Conservation (phyloP, 2,888 invertebrate species). For the Diarsia brunnea region DNA sequence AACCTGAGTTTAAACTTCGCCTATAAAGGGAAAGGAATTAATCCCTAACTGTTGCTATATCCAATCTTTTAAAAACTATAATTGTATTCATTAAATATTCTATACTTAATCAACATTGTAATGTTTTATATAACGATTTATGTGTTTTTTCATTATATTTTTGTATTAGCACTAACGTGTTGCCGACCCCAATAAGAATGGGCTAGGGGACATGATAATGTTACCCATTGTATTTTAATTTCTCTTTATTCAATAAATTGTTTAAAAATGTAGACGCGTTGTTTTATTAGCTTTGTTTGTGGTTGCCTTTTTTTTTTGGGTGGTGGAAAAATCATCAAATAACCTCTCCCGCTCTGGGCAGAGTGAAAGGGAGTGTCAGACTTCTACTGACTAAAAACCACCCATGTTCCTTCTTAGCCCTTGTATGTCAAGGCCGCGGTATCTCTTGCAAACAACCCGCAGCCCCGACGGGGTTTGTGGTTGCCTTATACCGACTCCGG, state of each 20-base stretch:
- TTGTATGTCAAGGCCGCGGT: too few relatives aligned
- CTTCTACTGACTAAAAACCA: too few relatives aligned
- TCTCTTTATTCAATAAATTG: constrained; percentile 22
- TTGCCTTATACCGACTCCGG: too few relatives aligned
- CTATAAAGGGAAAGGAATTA: not conserved
- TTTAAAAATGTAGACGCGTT: not conserved
- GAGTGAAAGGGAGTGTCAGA: too few relatives aligned
- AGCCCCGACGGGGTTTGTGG: too few relatives aligned
- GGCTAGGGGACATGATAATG: not conserved
- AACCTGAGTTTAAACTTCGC: not conserved
- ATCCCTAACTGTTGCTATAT: not conserved
- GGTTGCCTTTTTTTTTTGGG: too few relatives aligned
- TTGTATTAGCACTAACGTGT: not conserved
- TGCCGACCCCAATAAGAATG: not conserved
- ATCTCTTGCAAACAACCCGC: too few relatives aligned
- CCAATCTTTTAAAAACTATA: not conserved
- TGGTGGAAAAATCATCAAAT: too few relatives aligned
- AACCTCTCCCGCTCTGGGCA: too few relatives aligned
- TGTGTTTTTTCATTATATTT: constrained; percentile 5
- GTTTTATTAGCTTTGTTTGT: too few relatives aligned
- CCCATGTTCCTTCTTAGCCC: too few relatives aligned
- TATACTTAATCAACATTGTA: not conserved
- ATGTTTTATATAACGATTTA: not conserved
- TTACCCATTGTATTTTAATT: not conserved
- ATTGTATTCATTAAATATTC: not conserved